These are phyloP conservation scores for Rhynchonycteris naso DNA, from an alignment of 2,797 vertebrate species.

Conservation along the genomic window DNA sequence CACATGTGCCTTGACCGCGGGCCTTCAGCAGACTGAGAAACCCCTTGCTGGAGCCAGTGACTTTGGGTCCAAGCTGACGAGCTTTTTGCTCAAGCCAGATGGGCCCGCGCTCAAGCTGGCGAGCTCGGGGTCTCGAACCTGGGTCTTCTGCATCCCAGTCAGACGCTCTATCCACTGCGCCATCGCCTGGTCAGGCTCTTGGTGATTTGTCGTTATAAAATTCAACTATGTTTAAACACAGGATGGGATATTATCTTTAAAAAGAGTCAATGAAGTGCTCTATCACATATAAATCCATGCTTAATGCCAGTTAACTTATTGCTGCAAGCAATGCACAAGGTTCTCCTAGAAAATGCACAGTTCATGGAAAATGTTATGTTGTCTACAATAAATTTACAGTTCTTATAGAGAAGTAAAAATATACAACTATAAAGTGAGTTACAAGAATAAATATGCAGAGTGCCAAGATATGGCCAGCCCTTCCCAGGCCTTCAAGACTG, in stretches of 20 bases:
- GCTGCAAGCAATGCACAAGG: background rate
- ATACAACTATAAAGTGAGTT: background rate
- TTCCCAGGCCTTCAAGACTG: background rate
- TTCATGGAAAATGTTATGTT: background rate
- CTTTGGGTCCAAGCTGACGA: too few relatives aligned
- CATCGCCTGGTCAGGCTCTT: too few relatives aligned
- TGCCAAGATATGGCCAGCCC: background rate
- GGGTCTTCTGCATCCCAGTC: too few relatives aligned
- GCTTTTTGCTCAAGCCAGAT: too few relatives aligned
- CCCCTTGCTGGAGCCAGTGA: too few relatives aligned
- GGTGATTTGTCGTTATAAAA: background rate
- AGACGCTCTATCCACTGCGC: too few relatives aligned
- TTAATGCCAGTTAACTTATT: background rate
- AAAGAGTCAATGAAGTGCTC: background rate
- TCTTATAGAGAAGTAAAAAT: background rate
- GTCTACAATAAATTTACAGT: background rate
- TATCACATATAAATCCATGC: background rate
- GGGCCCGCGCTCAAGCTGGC: too few relatives aligned
- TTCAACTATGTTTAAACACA: background rate
- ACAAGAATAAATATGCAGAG: background rate
- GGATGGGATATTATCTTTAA: background rate
- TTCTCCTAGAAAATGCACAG: conserved; percentile 14
- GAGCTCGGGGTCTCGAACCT: too few relatives aligned
- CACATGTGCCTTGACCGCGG: too few relatives aligned
- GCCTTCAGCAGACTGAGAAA: too few relatives aligned